phyloP scores from a whole-genome alignment of 2,888 invertebrate species.

The Lydus trimaculatus region DNA sequence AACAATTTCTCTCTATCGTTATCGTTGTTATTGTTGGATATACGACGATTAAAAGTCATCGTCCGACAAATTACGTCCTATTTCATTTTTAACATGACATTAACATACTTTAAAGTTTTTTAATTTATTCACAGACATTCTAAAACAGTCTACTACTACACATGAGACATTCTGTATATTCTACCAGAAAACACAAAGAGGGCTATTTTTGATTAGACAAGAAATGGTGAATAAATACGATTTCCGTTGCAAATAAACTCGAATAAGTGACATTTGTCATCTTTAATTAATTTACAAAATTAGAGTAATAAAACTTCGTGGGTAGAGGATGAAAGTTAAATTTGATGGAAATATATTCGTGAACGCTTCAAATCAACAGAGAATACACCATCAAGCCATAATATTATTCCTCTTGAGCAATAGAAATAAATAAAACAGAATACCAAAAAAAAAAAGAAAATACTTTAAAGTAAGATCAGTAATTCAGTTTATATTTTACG shows the following conservation, averaged over 20 bases:
- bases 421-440: background rate
- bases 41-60: conserved; percentile 26
- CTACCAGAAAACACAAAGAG: background rate
- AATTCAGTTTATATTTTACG: background rate
- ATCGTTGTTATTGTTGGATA: background rate
- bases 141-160: too few relatives aligned
- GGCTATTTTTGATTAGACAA: background rate
- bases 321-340: background rate
- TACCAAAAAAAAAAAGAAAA: background rate
- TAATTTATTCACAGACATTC: background rate
- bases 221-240: background rate
- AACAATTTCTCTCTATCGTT: conserved; percentile 14
- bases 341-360: background rate
- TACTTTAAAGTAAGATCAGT: background rate
- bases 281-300: background rate
- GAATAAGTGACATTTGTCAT: conserved; percentile 1
- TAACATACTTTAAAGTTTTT: background rate
- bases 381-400: background rate
- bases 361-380: background rate
- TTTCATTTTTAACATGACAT: conserved; percentile 14
- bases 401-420: background rate
- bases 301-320: background rate
- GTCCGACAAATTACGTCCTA: conserved; percentile 28
- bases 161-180: too few relatives aligned
- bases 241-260: background rate